Base-by-base conservation (phyloP, 2,888 invertebrate genomes). In the Hesperia comma region DNA sequence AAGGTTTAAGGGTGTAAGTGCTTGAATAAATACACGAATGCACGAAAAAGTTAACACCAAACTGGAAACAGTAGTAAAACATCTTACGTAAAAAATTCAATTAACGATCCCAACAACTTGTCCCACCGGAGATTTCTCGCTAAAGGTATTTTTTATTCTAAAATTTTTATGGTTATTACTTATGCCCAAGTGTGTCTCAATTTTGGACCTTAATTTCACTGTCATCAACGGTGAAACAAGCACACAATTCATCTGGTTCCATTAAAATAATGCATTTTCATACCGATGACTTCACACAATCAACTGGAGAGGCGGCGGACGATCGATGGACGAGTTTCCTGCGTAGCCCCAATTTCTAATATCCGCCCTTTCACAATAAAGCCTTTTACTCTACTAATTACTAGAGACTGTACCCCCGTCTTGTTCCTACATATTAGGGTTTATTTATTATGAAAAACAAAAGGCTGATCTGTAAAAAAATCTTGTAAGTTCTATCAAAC, bases 271-370 rank as follows among this genome's bases (percentile, higher is more conserved):
- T 68, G 53, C 32, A 32, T 51, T 68, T 66, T 63, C 32, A 60
- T 37, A 40, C 54, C 40, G 77, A 81, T 81, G 82, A 84, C 82
- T 81, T 76, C 70, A 76, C 81, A 82, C 79, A 87, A 89, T 88
- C 81, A 83, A 70, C 73, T 85, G 83, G 79, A 14, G 51, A 21
- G 90, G 90, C 88, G 84, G 76, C 70, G 66, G 75, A 73, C 71
- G 69, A 86, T 88, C 88, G 85, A 90, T 88, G 74, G 70, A 69
- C 77, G 73, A 87, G 86, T 89, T 92, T 92, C 92, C 92, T 90
- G 90, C 68, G 75, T 77, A 77, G 83, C 90, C 92, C 92, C 83
- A 87, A 86, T 90, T 87, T 80, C 89, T 88, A 88, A 92, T 92
- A 90, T 92, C 91, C 92, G 91, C 77, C 81, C 74, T 76, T 77